A percentile compares a stretch with the other conserved stretches of the same genome.
These are phyloP conservation scores for Illadopsis cleaveri DNA, from an alignment of 2,113 vertebrate species.

Conservation along the genomic window DNA sequence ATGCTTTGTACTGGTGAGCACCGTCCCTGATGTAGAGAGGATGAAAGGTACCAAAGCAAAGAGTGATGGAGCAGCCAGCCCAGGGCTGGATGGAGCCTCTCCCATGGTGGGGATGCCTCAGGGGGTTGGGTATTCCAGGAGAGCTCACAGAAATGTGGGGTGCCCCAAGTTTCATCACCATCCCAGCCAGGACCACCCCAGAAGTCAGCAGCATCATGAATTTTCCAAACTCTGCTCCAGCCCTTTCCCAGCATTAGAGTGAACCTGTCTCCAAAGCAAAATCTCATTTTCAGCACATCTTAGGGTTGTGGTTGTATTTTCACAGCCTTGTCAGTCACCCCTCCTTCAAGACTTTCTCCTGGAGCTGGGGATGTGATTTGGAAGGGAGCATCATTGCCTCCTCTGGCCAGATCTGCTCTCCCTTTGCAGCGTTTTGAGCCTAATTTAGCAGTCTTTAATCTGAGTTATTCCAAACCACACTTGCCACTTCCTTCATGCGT, in stretches of 20 bases:
- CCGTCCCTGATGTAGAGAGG: not conserved
- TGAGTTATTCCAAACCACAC: conserved; percentile 45
- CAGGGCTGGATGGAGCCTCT: not conserved
- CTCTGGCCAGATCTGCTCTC: not conserved
- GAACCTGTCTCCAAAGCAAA: not conserved
- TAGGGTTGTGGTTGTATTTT: not conserved
- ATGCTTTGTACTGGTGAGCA: not conserved
- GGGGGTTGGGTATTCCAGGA: too few relatives aligned
- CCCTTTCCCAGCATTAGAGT: rapidly evolving
- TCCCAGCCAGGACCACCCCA: not conserved
- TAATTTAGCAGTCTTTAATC: conserved; percentile 68
- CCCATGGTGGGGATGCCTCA: not conserved
- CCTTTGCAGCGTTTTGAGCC: not conserved
- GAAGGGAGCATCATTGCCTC: not conserved
- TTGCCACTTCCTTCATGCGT: conserved; percentile 37
- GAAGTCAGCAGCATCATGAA: rapidly evolving
- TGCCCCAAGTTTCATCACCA: not conserved
- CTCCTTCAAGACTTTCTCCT: not conserved
- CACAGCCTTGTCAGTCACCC: not conserved
- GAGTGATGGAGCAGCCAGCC: not conserved
- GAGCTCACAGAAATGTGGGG: not conserved
- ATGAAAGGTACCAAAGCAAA: not conserved
- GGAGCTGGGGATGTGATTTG: not conserved
- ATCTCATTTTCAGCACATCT: not conserved
- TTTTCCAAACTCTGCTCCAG: not conserved